A percentile compares a stretch with the other conserved stretches of the same genome.
Evolutionary conservation across 2,797 vertebrate species (phyloP).

Genomic region (Sebastes nivosus): DNA sequence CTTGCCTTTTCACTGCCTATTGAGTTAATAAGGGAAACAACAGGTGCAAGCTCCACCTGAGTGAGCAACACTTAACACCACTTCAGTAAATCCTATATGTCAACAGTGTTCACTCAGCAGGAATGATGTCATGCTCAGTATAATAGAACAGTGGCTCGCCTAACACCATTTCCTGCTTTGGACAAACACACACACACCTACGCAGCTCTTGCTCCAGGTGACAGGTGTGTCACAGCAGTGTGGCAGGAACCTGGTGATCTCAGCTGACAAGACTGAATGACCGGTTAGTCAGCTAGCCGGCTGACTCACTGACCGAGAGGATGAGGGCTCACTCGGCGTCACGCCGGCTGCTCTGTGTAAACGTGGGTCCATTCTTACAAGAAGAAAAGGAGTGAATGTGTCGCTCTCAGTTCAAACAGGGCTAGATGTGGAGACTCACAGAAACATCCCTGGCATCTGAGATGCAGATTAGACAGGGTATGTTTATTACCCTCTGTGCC

Average conservation of each 20-base stretch:
- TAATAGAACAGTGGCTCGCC: slow-evolving; percentile 24
- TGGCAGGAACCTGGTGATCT: slow-evolving; percentile 39
- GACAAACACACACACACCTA: neutral
- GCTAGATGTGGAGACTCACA: slow-evolving; percentile 6
- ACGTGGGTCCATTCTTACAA: slow-evolving; percentile 28
- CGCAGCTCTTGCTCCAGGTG: slow-evolving; percentile 44
- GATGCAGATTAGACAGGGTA: slow-evolving; percentile 58
- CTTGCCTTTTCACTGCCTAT: neutral
- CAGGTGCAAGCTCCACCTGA: slow-evolving; percentile 23
- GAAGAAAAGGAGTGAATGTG: slow-evolving; percentile 32
- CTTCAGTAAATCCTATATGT: slow-evolving; percentile 41
- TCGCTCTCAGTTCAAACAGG: slow-evolving; percentile 38
- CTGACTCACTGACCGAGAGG: slow-evolving; percentile 58
- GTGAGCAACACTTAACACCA: slow-evolving; percentile 40
- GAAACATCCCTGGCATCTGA: neutral
- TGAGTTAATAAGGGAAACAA: slow-evolving; percentile 16
- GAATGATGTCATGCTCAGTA: slow-evolving; percentile 38
- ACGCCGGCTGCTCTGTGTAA: slow-evolving; percentile 27
- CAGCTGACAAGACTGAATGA: slow-evolving; percentile 54
- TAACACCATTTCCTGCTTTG: slow-evolving; percentile 45
- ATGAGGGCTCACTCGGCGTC: slow-evolving; percentile 23
- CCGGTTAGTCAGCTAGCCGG: slow-evolving; percentile 55
- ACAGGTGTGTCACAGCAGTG: slow-evolving; percentile 62
- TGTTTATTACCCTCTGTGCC: slow-evolving; percentile 57
- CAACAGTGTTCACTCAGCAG: slow-evolving; percentile 50